Evolutionary conservation across 2,888 invertebrate genomes (phyloP).

Genomic region (Leucozona laternaria): DNA sequence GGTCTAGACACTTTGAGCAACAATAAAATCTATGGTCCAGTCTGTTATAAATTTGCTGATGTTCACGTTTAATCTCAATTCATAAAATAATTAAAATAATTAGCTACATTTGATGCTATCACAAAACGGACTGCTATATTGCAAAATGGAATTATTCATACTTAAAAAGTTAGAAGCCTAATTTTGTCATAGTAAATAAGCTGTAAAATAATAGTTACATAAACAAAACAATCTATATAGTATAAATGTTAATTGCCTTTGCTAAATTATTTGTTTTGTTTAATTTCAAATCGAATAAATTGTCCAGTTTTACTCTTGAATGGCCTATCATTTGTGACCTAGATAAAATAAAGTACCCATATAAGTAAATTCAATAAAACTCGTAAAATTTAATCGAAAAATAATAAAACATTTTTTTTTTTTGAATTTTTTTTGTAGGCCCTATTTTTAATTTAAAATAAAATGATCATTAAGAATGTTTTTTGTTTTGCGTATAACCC

Average conservation of each 20-base stretch:
- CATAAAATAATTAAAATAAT: background rate
- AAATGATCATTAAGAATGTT: conserved; percentile 21
- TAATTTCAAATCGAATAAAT: conserved; percentile 30
- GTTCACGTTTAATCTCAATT: too few species aligned
- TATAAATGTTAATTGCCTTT: conserved; percentile 10
- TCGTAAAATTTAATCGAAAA: conserved; percentile 19
- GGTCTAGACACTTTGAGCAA: too few species aligned
- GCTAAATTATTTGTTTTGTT: conserved; percentile 2
- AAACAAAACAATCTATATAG: conserved; percentile 3
- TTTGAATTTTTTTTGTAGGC: background rate
- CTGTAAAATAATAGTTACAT: background rate
- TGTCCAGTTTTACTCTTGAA: conserved; percentile 16
- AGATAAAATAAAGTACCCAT: background rate
- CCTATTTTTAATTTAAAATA: conserved; percentile 8
- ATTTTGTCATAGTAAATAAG: conserved; percentile 19
- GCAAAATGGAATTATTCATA: background rate
- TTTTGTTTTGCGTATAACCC: background rate
- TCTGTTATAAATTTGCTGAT: too few species aligned
- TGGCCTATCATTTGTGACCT: conserved; percentile 18
- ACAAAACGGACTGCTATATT: background rate
- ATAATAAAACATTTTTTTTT: background rate
- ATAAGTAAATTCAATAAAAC: background rate
- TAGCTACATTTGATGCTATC: background rate
- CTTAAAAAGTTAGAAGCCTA: background rate
- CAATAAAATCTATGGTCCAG: too few species aligned